phyloP scores from a whole-genome alignment of 2,888 invertebrate species.

The Patella caerulea region DNA sequence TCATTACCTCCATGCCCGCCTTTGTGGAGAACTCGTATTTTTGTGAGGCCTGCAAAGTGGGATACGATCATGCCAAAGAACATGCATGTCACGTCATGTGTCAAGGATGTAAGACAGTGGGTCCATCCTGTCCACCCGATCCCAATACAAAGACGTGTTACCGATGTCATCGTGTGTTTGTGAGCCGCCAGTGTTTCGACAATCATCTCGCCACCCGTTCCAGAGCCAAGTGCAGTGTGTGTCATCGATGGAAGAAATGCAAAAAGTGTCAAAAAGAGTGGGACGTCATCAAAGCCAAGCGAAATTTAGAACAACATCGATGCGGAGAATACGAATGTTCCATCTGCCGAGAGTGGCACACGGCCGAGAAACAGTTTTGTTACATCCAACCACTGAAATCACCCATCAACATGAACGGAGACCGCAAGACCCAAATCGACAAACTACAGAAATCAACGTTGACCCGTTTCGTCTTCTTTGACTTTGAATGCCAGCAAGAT shows the following conservation, averaged over 20 bases:
- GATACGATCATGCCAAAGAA: too few relatives aligned
- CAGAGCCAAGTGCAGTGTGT: background rate
- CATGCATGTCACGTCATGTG: too few relatives aligned
- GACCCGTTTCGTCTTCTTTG: background rate
- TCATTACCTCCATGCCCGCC: too few relatives aligned
- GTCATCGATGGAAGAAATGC: background rate
- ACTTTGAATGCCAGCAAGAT: constrained; percentile 1
- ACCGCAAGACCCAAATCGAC: background rate
- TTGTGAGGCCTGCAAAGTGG: too few relatives aligned
- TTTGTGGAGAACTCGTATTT: too few relatives aligned
- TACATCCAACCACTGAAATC: background rate
- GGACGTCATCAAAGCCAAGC: background rate
- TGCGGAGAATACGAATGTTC: background rate
- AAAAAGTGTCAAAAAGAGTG: background rate
- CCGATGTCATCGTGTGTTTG: background rate
- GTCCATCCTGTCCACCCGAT: too few relatives aligned
- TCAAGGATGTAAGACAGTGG: too few relatives aligned
- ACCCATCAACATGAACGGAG: background rate
- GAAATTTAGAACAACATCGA: background rate
- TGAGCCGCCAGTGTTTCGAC: background rate
- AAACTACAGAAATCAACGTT: background rate
- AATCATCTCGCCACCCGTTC: background rate
- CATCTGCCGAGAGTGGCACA: background rate
- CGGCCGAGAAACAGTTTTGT: background rate
- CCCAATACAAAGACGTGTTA: background rate